phyloP scores from a whole-genome alignment of 2,888 invertebrate species.

The Macaria notata region DNA sequence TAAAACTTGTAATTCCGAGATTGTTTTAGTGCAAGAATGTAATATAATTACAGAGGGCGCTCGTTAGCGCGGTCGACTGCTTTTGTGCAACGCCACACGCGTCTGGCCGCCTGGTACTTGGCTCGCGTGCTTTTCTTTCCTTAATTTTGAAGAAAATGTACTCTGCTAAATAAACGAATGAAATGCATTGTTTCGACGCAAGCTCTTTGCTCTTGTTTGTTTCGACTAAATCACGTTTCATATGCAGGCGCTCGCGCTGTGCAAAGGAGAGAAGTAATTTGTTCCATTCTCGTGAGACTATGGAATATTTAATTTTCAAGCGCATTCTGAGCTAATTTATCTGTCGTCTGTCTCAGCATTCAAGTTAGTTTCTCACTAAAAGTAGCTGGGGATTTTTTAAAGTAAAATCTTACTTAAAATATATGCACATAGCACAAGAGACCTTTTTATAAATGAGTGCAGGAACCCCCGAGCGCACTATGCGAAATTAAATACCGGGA shows the following conservation, averaged over 20 bases:
- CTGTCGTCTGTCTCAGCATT: too few species aligned
- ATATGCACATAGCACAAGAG: not conserved
- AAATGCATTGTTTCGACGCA: conserved; percentile 16
- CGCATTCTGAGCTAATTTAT: too few species aligned
- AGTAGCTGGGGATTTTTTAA: too few species aligned
- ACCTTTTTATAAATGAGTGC: conserved; percentile 5
- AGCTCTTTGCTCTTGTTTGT: conserved; percentile 13
- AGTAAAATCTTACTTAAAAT: too few species aligned
- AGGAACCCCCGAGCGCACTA: conserved; percentile 3
- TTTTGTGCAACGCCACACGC: conserved; percentile 45
- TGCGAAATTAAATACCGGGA: conserved; percentile 7
- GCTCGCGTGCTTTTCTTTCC: conserved; percentile 32
- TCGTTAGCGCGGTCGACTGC: conserved; percentile 52
- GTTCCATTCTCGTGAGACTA: not conserved
- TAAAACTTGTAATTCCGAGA: conserved; percentile 65
- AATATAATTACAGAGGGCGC: conserved; percentile 66
- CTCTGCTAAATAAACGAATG: conserved; percentile 18
- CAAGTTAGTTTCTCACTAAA: too few species aligned
- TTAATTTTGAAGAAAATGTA: conserved; percentile 26
- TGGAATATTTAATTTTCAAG: too few species aligned
- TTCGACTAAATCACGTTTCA: conserved; percentile 11
- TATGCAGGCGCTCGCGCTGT: conserved; percentile 1
- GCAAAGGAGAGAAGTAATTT: conserved; percentile 7
- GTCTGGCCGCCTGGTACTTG: conserved; percentile 39
- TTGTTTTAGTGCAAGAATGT: conserved; percentile 70